These are phyloP conservation scores for Melanotaenia duboulayi DNA, from an alignment of 2,113 vertebrate species.

Conservation along the genomic window DNA sequence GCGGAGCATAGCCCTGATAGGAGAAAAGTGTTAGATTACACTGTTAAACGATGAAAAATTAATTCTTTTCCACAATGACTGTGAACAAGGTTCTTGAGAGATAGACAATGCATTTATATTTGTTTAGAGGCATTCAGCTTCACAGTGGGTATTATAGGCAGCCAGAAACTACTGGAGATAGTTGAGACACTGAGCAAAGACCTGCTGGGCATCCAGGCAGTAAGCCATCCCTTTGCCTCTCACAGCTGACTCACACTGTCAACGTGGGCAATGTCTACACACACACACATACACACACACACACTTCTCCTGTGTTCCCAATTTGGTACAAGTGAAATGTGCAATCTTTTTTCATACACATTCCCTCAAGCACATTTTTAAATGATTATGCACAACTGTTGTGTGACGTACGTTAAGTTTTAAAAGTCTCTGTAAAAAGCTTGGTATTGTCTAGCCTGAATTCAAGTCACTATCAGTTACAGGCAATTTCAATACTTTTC, in stretches of 20 bases:
- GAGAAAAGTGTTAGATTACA: neutral
- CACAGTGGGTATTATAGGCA: constrained; percentile 36
- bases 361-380: neutral
- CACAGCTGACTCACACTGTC: constrained; percentile 61
- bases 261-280: constrained; percentile 42
- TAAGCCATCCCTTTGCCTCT: constrained; percentile 60
- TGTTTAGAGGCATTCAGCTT: constrained; percentile 27
- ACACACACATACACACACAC: constrained; percentile 15
- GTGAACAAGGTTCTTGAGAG: constrained; percentile 14
- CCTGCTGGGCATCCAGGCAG: constrained; percentile 54
- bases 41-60: constrained; percentile 5
- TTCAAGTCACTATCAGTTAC: no score
- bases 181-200: constrained; percentile 60
- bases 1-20: neutral
- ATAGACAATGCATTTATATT: constrained; percentile 25
- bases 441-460: no score
- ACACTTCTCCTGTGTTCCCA: neutral
- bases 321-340: neutral
- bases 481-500: no score
- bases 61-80: neutral
- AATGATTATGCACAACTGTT: neutral
- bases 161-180: constrained; percentile 65
- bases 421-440: no score
- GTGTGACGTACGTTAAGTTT: neutral
- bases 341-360: neutral